Evolutionary conservation across 2,113 vertebrate genomes (phyloP).

Genomic region (Tauraco erythrolophus): DNA sequence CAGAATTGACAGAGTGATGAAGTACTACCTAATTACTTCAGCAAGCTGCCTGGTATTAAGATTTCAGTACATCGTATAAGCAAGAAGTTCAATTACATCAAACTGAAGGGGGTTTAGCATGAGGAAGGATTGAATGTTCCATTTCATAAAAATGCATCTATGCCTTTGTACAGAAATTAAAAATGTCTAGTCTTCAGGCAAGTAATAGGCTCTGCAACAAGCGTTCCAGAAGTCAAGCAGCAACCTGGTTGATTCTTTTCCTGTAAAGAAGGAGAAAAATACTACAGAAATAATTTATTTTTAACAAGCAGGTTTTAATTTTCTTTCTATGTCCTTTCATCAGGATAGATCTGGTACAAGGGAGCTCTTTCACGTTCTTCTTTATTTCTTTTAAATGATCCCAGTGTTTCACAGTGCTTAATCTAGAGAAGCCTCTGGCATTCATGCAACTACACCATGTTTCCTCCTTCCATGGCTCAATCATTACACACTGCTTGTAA

Average conservation of each 20-base stretch:
- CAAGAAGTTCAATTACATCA: neutral
- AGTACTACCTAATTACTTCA: neutral
- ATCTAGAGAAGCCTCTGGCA: neutral
- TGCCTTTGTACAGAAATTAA: neutral
- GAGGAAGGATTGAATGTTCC: neutral
- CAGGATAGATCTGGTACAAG: neutral
- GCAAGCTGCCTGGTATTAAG: neutral
- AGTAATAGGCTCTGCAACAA: neutral
- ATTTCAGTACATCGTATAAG: neutral
- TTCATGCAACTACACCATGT: neutral
- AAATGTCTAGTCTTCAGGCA: neutral
- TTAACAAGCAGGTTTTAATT: neutral
- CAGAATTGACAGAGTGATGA: neutral
- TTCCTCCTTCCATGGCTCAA: neutral
- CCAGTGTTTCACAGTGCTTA: neutral
- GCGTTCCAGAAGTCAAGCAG: neutral
- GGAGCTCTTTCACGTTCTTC: neutral
- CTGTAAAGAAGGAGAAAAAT: neutral
- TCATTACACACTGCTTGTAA: neutral
- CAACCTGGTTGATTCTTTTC: neutral
- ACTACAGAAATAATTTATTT: neutral
- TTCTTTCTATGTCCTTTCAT: neutral
- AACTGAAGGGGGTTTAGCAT: neutral
- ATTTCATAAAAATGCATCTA: neutral
- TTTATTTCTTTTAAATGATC: neutral